Conservation (phyloP, 2,888 invertebrate species). For the Caenorhabditis becei region DNA sequence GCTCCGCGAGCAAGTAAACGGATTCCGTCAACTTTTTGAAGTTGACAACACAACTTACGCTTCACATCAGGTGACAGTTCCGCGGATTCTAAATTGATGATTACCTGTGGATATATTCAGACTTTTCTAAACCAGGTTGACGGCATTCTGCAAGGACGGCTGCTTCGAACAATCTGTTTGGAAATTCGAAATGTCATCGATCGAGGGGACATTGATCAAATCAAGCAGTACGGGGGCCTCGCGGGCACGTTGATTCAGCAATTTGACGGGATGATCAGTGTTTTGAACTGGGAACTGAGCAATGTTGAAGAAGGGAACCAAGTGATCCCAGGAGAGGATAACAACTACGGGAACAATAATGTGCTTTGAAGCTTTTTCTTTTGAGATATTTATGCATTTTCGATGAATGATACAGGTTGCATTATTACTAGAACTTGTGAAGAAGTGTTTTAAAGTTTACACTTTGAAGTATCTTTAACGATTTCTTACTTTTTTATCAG, state of each 20-base stretch:
- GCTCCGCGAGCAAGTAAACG: constrained; percentile 25
- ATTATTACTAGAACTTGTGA: too few species aligned
- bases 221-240: constrained; percentile 10
- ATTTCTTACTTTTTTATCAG: not conserved
- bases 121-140: constrained; percentile 23
- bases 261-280: constrained; percentile 12
- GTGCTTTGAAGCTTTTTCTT: not conserved
- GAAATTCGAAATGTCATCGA: constrained; percentile 27
- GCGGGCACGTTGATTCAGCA: constrained; percentile 20
- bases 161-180: constrained; percentile 9
- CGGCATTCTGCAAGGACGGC: constrained; percentile 22
- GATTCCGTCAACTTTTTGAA: constrained; percentile 8
- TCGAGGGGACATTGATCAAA: constrained; percentile 11
- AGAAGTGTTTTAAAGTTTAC: not conserved
- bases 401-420: too few species aligned
- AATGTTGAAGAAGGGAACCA: not conserved
- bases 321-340: not conserved
- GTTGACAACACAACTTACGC: not conserved
- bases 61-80: constrained; percentile 3
- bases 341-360: not conserved
- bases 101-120: not conserved
- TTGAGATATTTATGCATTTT: too few species aligned
- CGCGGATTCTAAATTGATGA: too few species aligned
- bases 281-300: constrained; percentile 28
- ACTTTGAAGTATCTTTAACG: not conserved